phyloP scores from a whole-genome alignment of 2,797 vertebrate species.

The Pseudomugil tenellus region DNA sequence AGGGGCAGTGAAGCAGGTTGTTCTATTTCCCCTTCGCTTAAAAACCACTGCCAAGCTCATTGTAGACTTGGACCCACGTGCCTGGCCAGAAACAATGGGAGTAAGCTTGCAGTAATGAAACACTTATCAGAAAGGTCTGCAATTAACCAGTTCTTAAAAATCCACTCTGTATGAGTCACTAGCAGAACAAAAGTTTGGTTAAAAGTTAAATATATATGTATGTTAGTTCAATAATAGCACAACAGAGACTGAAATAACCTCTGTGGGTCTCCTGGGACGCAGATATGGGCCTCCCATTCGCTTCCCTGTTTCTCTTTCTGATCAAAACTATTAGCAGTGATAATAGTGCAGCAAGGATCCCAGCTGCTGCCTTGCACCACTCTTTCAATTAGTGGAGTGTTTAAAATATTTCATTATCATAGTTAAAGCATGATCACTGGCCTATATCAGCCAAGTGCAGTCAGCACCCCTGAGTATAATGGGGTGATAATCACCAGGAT shows the following conservation, averaged over 20 bases:
- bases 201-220: conserved; percentile 53
- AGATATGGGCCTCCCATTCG: conserved; percentile 39
- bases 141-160: conserved; percentile 77
- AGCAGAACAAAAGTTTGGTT: conserved; percentile 54
- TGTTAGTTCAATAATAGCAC: conserved; percentile 56
- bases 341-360: conserved; percentile 81
- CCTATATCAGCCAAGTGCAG: conserved; percentile 77
- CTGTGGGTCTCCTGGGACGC: conserved; percentile 46
- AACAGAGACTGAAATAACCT: conserved; percentile 54
- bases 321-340: conserved; percentile 86
- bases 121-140: conserved; percentile 74
- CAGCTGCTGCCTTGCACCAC: conserved; percentile 83
- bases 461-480: conserved; percentile 78
- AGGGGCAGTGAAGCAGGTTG: conserved; percentile 78
- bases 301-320: conserved; percentile 70
- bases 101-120: conserved; percentile 78
- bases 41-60: conserved; percentile 67
- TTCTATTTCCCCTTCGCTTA: conserved; percentile 78
- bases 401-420: conserved; percentile 73
- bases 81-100: conserved; percentile 67
- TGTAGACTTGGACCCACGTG: conserved; percentile 62
- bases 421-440: conserved; percentile 78
- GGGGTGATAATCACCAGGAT: conserved; percentile 83
- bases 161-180: conserved; percentile 58
- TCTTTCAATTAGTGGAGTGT: conserved; percentile 67